Evolutionary conservation across 2,113 vertebrate genomes (phyloP).

Genomic region (Callorhinus ursinus): DNA sequence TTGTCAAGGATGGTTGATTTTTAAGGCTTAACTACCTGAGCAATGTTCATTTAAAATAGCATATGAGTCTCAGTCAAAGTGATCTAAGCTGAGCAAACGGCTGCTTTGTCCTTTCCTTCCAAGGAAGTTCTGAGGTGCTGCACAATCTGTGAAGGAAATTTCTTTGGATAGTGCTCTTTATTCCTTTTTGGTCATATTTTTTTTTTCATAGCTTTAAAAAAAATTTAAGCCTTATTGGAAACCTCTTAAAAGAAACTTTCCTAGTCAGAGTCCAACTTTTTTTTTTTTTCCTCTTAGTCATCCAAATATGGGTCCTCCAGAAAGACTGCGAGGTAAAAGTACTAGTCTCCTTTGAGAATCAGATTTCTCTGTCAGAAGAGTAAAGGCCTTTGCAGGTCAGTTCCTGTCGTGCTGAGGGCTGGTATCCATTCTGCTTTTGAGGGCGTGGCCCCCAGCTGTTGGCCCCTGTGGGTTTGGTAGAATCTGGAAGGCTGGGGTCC

Average conservation of each 20-base stretch:
- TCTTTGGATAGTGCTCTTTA: slow-evolving; percentile 32
- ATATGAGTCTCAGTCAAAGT: slow-evolving; percentile 78
- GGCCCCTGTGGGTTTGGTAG: background rate
- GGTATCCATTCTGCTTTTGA: background rate
- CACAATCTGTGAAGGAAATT: slow-evolving; percentile 25
- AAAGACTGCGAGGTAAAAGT: background rate
- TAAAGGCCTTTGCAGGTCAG: background rate
- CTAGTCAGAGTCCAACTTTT: background rate
- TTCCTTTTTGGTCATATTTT: background rate
- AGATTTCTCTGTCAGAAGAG: background rate
- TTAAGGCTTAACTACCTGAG: slow-evolving; percentile 80
- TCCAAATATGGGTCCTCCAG: background rate
- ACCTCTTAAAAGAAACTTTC: slow-evolving; percentile 8
- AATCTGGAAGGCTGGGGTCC: background rate
- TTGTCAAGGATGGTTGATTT: slow-evolving; percentile 81
- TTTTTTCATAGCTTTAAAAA: background rate
- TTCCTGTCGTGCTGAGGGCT: background rate
- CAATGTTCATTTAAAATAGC: slow-evolving; percentile 73
- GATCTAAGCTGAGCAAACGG: slow-evolving; percentile 76
- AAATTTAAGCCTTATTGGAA: background rate
- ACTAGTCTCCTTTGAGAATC: background rate
- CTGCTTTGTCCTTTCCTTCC: slow-evolving; percentile 76
- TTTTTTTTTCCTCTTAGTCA: background rate
- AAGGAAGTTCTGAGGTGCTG: slow-evolving; percentile 57
- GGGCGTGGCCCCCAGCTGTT: background rate